These are phyloP conservation scores for Dicyrtomina minuta DNA, from an alignment of 2,888 invertebrate genomes.

Conservation along the genomic window DNA sequence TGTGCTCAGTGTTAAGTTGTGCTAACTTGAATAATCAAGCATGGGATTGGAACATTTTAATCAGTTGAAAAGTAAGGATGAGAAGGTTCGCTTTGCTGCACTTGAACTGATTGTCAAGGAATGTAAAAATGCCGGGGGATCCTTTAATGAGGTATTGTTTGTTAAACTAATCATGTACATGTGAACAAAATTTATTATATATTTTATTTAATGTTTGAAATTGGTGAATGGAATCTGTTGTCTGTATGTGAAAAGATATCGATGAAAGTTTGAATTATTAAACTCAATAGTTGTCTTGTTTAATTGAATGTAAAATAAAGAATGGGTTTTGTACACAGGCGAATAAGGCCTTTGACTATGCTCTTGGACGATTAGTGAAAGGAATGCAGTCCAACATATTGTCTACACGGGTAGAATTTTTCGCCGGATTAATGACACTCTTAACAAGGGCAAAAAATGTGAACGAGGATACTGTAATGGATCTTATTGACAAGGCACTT, in stretches of 20 bases:
- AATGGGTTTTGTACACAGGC: conserved; percentile 26
- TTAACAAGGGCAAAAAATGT: conserved; percentile 61
- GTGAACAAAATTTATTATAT: not conserved
- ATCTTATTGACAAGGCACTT: conserved; percentile 67
- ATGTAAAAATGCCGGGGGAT: conserved; percentile 7
- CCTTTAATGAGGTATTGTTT: conserved; percentile 15
- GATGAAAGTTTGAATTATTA: conserved; percentile 1
- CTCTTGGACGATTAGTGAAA: conserved; percentile 68
- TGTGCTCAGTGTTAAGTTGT: too few relatives aligned
- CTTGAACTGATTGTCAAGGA: conserved; percentile 9
- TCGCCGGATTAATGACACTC: conserved; percentile 67
- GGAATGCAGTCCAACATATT: conserved; percentile 57
- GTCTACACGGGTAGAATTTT: conserved; percentile 65
- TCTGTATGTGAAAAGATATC: not conserved
- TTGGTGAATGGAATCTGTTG: not conserved
- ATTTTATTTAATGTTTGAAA: not conserved
- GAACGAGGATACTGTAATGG: conserved; percentile 62
- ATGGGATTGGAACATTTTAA: conserved; percentile 31
- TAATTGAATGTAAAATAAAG: too few relatives aligned
- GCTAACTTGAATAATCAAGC: not conserved
- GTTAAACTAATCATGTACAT: too few relatives aligned
- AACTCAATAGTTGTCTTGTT: not conserved
- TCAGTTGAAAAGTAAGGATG: conserved; percentile 27
- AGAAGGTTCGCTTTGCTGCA: conserved; percentile 12
- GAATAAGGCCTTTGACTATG: conserved; percentile 61